phyloP scores from a whole-genome alignment of 2,797 vertebrate species.

The Sylvia borin region DNA sequence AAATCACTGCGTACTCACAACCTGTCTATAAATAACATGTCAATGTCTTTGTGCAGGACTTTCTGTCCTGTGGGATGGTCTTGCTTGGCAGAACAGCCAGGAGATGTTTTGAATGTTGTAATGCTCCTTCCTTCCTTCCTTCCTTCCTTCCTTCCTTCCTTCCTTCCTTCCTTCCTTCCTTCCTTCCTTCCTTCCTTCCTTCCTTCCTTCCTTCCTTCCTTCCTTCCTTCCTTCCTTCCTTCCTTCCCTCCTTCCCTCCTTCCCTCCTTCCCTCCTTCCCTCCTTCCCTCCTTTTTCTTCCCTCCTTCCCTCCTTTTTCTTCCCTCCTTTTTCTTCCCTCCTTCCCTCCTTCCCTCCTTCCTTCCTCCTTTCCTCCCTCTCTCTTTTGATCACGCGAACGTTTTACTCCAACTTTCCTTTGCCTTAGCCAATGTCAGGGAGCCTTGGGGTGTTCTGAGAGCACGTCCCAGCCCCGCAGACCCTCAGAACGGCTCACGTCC shows the following conservation, averaged over 20 bases:
- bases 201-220: no score
- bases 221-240: no score
- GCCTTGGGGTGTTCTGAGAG: neutral
- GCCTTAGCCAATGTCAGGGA: constrained; percentile 7
- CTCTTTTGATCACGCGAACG: constrained; percentile 24
- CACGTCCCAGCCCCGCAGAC: neutral
- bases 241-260: no score
- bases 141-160: no score
- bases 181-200: no score
- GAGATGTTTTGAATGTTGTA: neutral
- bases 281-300: no score
- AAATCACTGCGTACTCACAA: neutral
- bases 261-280: neutral
- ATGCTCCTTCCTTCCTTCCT: no score
- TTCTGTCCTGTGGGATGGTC: neutral
- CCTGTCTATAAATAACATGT: neutral
- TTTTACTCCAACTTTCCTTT: constrained; percentile 49
- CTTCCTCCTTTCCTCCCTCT: no score
- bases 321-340: no score
- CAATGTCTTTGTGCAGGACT: neutral
- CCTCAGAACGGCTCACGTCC: neutral
- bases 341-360: no score
- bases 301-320: no score
- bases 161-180: no score
- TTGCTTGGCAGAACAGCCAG: neutral